Evolutionary conservation across 2,888 invertebrate species (phyloP), one percentile per base, ranked within the genome.

Genomic region (Drosophila testacea): DNA sequence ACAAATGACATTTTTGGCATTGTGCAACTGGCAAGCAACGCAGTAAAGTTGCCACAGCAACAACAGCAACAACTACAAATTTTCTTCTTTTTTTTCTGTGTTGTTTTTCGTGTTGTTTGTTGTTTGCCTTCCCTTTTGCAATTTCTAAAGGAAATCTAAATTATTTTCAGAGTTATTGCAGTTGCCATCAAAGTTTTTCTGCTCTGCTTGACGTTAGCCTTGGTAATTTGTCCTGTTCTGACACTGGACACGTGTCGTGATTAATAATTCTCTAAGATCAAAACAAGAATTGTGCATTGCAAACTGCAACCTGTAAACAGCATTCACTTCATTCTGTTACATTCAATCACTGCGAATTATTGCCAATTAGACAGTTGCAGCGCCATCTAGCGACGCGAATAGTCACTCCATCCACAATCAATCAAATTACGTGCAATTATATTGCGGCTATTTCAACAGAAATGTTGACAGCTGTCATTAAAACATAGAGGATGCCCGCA

Each of bases 1-100:
- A 84, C 89, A 84, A 84, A 84, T 84, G 84, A 89, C 84, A 88
- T 84, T 84, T 89, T 88, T 88, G 86, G 83, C 89, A 74, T 86
- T 89, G 86, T 85, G 78, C 80, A 89, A 71, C 81, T 71, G 72
- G 66, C 71, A 66, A 79, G 64, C 79, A 57, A 70, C 60, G 69
- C 67, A 73, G 77, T 65, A 54, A 67, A 83, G 65, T 71, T 75
- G 71, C 76, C 69, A 66, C 75, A 13, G 11, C 62, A 42, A 11
- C 46, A 46, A 38, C 32, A 50, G 16, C 59, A 52, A 59, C 71
- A 65, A 59, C 67, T 11, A 34, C 66, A 36, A 7, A 36, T 32
- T n/a, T 27, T 16, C 28, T 34, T 6, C 16, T 32, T 56, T 66
- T 66, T 70, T 46, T 42, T 39, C n/a, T 63, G 11, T 44, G 6